These are phyloP conservation scores for Drosophila lacteicornis DNA, from an alignment of 1,140 invertebrate genomes.

Conservation along the genomic window DNA sequence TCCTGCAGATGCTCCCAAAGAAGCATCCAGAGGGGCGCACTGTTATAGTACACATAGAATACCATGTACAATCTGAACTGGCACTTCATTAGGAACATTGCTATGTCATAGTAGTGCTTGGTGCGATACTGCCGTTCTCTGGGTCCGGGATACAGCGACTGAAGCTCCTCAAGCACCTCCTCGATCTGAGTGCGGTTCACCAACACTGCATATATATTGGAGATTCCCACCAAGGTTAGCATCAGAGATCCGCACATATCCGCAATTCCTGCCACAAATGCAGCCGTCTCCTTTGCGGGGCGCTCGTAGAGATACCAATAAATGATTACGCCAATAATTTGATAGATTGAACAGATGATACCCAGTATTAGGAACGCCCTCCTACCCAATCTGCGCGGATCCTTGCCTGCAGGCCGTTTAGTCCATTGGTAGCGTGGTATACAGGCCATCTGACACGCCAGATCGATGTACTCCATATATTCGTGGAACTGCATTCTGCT, in stretches of 20 bases:
- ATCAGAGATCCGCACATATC: slow-evolving; percentile 65
- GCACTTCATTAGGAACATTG: slow-evolving; percentile 49
- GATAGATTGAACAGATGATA: slow-evolving; percentile 49
- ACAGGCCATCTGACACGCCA: slow-evolving; percentile 43
- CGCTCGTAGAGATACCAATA: slow-evolving; percentile 42
- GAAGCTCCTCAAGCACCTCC: slow-evolving; percentile 48
- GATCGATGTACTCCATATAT: slow-evolving; percentile 57
- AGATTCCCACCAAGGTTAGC: slow-evolving; percentile 42
- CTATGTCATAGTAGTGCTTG: slow-evolving; percentile 42
- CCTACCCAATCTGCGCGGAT: background rate
- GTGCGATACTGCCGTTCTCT: slow-evolving; percentile 27
- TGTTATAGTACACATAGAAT: slow-evolving; percentile 60
- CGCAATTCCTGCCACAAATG: slow-evolving; percentile 43
- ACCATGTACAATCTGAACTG: slow-evolving; percentile 50
- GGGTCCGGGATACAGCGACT: slow-evolving; percentile 41
- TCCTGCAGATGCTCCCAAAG: slow-evolving; percentile 45
- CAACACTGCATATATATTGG: slow-evolving; percentile 55
- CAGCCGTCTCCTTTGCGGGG: background rate
- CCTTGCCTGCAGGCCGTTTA: background rate
- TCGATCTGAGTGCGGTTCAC: slow-evolving; percentile 45
- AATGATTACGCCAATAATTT: slow-evolving; percentile 62
- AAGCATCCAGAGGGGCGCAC: slow-evolving; percentile 45
- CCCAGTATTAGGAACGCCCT: slow-evolving; percentile 42
- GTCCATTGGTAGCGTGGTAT: slow-evolving; percentile 40
- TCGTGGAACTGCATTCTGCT: slow-evolving; percentile 48